A percentile compares a stretch with the other conserved stretches of the same genome.
Evolutionary conservation across 2,888 invertebrate species (phyloP).

Genomic region (Eudemis profundana): DNA sequence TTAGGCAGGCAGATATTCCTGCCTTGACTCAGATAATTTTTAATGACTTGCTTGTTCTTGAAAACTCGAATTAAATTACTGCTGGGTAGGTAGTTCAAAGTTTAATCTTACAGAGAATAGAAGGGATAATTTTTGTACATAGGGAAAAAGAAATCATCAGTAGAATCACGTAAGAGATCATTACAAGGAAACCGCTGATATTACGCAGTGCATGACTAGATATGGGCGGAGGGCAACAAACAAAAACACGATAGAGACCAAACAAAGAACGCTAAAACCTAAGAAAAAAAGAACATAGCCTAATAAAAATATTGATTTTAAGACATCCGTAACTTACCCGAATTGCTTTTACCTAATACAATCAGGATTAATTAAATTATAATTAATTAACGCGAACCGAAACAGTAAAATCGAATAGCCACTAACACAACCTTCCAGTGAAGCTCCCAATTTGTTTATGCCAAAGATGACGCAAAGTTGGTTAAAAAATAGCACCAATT

Average conservation of each 20-base stretch:
- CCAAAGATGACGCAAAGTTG: conserved; percentile 14
- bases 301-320: not conserved
- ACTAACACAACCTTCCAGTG: conserved; percentile 1
- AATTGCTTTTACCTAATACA: conserved; percentile 2
- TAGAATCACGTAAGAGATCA: not conserved
- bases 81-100: conserved; percentile 13
- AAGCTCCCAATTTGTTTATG: conserved; percentile 32
- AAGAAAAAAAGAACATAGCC: not conserved
- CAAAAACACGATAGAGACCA: conserved; percentile 4
- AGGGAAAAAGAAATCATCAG: too few species aligned
- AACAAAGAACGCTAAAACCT: conserved; percentile 39
- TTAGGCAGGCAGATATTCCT: not conserved
- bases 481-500: conserved; percentile 13
- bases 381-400: conserved; percentile 23
- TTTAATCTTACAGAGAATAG: too few species aligned
- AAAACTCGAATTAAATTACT: not conserved
- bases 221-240: conserved; percentile 13
- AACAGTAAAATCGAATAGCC: not conserved
- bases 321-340: conserved; percentile 13
- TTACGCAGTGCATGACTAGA: conserved; percentile 30
- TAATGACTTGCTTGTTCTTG: conserved; percentile 29
- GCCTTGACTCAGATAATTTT: conserved; percentile 7
- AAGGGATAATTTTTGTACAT: too few species aligned
- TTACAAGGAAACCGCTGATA: conserved; percentile 29
- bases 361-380: conserved; percentile 18